Base-by-base conservation (phyloP, 1,140 invertebrate genomes). In the Trissolcus basalis region DNA sequence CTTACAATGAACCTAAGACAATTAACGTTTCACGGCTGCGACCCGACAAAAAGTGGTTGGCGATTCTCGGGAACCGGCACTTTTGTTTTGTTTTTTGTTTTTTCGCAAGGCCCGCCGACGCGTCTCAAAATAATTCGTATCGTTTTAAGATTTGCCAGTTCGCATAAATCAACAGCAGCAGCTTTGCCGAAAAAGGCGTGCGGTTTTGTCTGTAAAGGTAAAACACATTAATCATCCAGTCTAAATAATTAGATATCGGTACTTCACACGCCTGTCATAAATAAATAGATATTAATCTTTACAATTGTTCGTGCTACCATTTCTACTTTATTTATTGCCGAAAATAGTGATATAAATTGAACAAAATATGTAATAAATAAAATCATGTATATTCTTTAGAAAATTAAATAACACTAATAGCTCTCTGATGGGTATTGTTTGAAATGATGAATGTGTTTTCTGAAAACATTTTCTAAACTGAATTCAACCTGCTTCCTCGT, bases 1-100 rank as follows among this genome's bases (percentile, higher is more conserved):
- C 55, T 61, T 58, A 27, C 59, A 73, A 61, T 68, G 39, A 72
- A 69, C 53, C 63, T 63, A 39, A 75, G 55, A 51, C 58, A 59
- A 61, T 60, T 51, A 68, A 74, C 51, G 49, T 60, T 58, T 60
- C 35, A 48, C 51, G 33, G 56, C 50, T 14, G 27, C 15, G 11
- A 33, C 12, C 0, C 49, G n/a, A 33, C 10, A 51, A 48, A 54
- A 51, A 47, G 16, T 56, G 10, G 45, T 39, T 16, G 16, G 11
- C 16, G 43, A 64, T 54, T 41, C 33, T 19, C 12, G 35, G 48
- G 11, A 48, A 36, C 16, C 43, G 19, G 1, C 63, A 36, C 61
- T 65, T 58, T 67, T 44, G 63, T 39, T 67, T 27, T 27, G 19
- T 27, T 27, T 27, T 27, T 1, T 6, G 19, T 27, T 27, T 27